A percentile compares a stretch with the other conserved stretches of the same genome.
Evolutionary conservation across 1,140 invertebrate species (phyloP).

Genomic region (Drosophila jambulina): DNA sequence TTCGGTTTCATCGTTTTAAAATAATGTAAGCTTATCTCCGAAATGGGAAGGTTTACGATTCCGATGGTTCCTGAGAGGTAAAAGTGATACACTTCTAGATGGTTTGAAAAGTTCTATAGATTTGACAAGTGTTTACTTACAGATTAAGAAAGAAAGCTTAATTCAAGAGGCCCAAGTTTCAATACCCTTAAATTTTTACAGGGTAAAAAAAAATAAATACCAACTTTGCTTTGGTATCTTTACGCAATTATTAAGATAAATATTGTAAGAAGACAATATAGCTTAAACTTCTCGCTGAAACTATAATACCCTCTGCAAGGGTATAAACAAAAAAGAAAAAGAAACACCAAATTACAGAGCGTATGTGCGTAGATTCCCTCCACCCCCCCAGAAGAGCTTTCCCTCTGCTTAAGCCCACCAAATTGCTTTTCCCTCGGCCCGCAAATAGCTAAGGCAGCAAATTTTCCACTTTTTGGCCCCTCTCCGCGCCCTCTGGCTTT

Average conservation of each 20-base stretch:
- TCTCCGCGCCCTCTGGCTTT: constrained; percentile 7
- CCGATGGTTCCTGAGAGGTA: neutral
- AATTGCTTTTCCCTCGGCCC: constrained; percentile 64
- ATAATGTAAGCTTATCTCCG: too few species aligned
- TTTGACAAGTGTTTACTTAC: neutral
- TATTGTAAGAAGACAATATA: neutral
- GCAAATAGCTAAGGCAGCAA: constrained; percentile 57
- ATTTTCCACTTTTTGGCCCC: constrained; percentile 17
- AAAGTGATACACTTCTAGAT: too few species aligned
- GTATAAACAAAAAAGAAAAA: neutral
- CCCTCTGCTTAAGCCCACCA: constrained; percentile 17
- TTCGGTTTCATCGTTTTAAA: neutral
- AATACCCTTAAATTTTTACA: neutral
- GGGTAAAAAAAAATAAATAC: neutral
- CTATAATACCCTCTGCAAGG: neutral
- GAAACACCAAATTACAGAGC: constrained; percentile 52
- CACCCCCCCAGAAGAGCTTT: neutral
- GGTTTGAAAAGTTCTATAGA: neutral
- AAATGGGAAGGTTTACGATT: neutral
- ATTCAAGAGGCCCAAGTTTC: neutral
- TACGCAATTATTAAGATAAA: neutral
- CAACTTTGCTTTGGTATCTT: neutral
- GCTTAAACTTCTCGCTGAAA: neutral
- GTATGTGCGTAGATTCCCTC: constrained; percentile 57
- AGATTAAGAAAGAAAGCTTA: neutral